Base-by-base conservation (phyloP, 2,113 vertebrate species). In the Apeltes quadracus region DNA sequence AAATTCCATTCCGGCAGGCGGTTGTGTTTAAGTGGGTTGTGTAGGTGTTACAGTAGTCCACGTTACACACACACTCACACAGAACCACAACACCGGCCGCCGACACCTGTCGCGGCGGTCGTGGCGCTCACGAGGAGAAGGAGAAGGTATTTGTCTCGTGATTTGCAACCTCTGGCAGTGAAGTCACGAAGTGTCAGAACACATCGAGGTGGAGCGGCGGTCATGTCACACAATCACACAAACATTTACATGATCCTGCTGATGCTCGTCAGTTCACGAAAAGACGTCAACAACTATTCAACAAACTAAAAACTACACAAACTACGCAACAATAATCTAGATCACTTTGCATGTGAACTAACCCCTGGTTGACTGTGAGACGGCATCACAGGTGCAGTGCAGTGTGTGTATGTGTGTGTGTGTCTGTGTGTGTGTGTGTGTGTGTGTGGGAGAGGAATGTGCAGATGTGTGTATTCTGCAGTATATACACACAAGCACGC, bases 371-470 rank as follows among this genome's bases (percentile, higher is more conserved):
- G 27, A 32, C 29, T 54, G 56, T 64, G 48, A 72, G 23, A 68
- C 43, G 55, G n/a, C 61, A 64, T 74, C 70, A n/a, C 84, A 87
- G 78, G 70, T 85, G 84, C 71, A 57, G 63, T 78, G n/a, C n/a
- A n/a, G n/a, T n/a, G n/a, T n/a, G n/a, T n/a, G n/a, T n/a, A n/a
- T n/a, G n/a, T n/a, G n/a, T n/a, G n/a, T n/a, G n/a, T n/a, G n/a
- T n/a, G n/a, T n/a, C n/a, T n/a, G n/a, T n/a, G n/a, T n/a, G n/a
- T n/a, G n/a, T n/a, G n/a, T n/a, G n/a, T n/a, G n/a, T n/a, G n/a
- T 72, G 48, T 64, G 69, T 65, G 77, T 81, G 79, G 83, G 78
- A 83, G 64, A 86, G 69, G 75, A 87, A 86, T 85, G 75, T 63
- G 43, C 43, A 50, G 57, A 78, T 76, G 55, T 75, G 79, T 84